Base-by-base conservation (phyloP, 2,113 vertebrate species). In the Bucco capensis region DNA sequence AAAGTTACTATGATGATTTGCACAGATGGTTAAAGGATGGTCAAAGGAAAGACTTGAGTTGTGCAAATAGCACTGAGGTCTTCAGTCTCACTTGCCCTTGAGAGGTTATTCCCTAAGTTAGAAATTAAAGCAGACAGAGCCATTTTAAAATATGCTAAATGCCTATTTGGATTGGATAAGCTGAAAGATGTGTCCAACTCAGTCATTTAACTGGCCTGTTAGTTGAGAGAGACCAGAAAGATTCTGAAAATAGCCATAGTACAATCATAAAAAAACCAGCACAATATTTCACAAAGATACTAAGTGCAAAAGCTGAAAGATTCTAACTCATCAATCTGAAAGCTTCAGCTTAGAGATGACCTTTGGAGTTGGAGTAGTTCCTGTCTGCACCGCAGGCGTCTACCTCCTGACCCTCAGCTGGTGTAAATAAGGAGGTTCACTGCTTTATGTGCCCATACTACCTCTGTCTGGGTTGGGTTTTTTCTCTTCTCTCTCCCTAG, bases 231-330 rank as follows among this genome's bases (percentile, higher is more conserved):
- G 22, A 62, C 40, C 49, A 67, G 12, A 37, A 79, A 64, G 24
- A 81, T 86, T 75, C 56, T 84, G 75, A 83, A 94, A 73, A 65
- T 21, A 84, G 28, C 27, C 28, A 33, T 50, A 67, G 58, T 61
- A 96, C 67, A 88, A 91, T 35, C 50, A 66, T 54, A 77, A 83
- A 90, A n/a, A n/a, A 84, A 91, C 89, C 70, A 83, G 70, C 89
- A 66, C 33, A 42, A n/a, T n/a, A 76, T 91, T 94, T 74, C 86
- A 78, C 27, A 56, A 90, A 31, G 18, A 67, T 57, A 85, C 47
- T 71, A 75, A 92, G 78, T 79, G 51, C 15, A 86, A 94, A 93
- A 60, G 22, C 62, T 86, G n/a, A 82, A 54, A 27, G 89, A 74
- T 66, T n/a, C n/a, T 33, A 66, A 65, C 51, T 46, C 25, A 31